Evolutionary conservation across 2,113 vertebrate genomes (phyloP), one percentile per base, ranked within the genome.

Genomic region (Calyptomena viridis): DNA sequence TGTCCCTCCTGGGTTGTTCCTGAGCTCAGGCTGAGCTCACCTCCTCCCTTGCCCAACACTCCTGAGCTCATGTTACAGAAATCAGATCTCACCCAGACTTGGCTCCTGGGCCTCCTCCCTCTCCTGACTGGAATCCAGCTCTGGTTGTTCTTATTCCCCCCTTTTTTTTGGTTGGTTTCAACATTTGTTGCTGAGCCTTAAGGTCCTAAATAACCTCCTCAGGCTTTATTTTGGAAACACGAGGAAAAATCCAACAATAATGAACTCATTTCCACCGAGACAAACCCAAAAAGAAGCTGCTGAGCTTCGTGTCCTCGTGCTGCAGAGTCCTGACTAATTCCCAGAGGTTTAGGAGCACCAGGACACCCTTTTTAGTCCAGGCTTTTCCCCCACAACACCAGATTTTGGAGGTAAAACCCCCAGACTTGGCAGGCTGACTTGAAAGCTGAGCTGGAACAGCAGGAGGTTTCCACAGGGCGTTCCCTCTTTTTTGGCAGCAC

Each of bases 401-500:
- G 21, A 5, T 31, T 84, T 73, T 47, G 19, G 17, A 4, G 52
- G 24, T 8, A 8, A 22, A 49, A 68, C 9, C 2, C 2, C 0
- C 22, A 1, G 11, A 11, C 12, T n/a, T 46, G 40, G 58, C 82
- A 39, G 21, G 53, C 8, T 13, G 55, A 18, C 19, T 49, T 52
- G n/a, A 49, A 59, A 79, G 17, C 21, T 5, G 30, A 13, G 60
- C 30, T 33, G 63, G 60, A 85, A 89, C 78, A 77, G 82, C 72
- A 24, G 79, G 72, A 91, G 84, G 37, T 80, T 96, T 68, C 63
- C 39, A 1, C 12, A 68, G 91, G 94, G 69, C 44, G 52, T 85
- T 87, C 87, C 94, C 82, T 91, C 84, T 66, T 82, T 72, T 44
- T 75, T 84, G 94, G 96, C 89, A 89, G 47, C 37, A 0, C 47